Conservation (phyloP, 2,113 vertebrate species). For the Smithornis capensis region DNA sequence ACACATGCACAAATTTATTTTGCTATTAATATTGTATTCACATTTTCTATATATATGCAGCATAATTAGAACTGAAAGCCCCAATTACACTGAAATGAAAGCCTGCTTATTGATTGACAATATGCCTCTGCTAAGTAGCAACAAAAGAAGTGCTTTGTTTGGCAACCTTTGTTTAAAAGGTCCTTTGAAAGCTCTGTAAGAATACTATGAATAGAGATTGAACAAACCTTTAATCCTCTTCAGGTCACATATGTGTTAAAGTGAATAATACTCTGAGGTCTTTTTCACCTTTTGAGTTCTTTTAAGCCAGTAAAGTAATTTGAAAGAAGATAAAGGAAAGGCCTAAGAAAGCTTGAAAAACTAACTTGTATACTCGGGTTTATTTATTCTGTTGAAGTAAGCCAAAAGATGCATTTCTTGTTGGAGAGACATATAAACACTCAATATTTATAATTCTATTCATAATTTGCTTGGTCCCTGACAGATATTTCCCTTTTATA, state of each 20-base stretch:
- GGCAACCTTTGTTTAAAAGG: constrained; percentile 71
- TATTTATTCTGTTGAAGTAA: constrained; percentile 22
- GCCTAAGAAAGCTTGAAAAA: constrained; percentile 24
- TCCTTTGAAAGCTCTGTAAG: constrained; percentile 61
- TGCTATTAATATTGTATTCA: not conserved
- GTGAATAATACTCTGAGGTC: constrained; percentile 71
- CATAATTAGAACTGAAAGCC: constrained; percentile 60
- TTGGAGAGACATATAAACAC: not conserved
- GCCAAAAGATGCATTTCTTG: not conserved
- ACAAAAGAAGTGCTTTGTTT: constrained; percentile 75
- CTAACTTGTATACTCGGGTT: not conserved
- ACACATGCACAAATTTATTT: not conserved
- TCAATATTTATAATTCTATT: constrained; percentile 9
- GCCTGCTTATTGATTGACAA: constrained; percentile 68
- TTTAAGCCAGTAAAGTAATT: constrained; percentile 67
- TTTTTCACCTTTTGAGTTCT: constrained; percentile 71
- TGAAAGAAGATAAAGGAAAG: constrained; percentile 59
- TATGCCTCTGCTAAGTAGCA: constrained; percentile 65
- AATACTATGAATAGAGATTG: constrained; percentile 70
- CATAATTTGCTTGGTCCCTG: constrained; percentile 1
- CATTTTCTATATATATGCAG: not conserved
- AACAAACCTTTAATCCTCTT: constrained; percentile 68
- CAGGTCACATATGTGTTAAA: constrained; percentile 73
- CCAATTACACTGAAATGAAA: constrained; percentile 69
- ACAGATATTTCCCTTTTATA: constrained; percentile 34